Evolutionary conservation across 2,888 invertebrate species (phyloP).

Genomic region (Andrena hattorfiana): DNA sequence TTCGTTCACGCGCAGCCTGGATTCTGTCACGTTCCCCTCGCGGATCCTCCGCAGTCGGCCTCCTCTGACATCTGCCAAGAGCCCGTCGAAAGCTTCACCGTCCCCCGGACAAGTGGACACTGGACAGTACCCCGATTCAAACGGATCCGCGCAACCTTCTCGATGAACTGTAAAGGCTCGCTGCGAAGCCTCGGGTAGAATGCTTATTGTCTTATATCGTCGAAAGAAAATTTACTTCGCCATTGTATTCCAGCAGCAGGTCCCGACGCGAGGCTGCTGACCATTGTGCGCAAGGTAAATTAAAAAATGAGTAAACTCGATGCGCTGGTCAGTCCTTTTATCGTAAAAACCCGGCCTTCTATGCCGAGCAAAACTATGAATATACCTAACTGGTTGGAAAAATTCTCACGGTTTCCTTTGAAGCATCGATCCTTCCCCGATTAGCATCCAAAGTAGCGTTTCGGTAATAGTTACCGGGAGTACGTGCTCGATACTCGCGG

Average conservation of each 20-base stretch:
- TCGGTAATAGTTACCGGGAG: slow-evolving; percentile 24
- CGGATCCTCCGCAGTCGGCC: slow-evolving; percentile 2
- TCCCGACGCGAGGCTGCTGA: slow-evolving; percentile 9
- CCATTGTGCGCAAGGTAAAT: slow-evolving; percentile 44
- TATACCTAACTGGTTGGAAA: background rate
- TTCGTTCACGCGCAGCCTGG: slow-evolving; percentile 52
- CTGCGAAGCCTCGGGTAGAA: slow-evolving; percentile 38
- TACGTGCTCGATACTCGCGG: slow-evolving; percentile 20
- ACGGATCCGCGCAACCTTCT: slow-evolving; percentile 21
- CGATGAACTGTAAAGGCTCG: slow-evolving; percentile 19
- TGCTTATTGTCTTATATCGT: slow-evolving; percentile 63
- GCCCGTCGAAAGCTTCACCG: background rate
- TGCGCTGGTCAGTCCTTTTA: background rate
- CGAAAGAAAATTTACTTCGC: slow-evolving; percentile 55
- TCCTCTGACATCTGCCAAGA: background rate
- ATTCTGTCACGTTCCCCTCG: slow-evolving; percentile 47
- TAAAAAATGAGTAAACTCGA: slow-evolving; percentile 7
- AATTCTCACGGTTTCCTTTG: background rate
- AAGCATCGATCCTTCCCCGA: background rate
- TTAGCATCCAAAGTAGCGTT: slow-evolving; percentile 20
- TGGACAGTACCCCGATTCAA: background rate
- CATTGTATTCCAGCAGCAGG: slow-evolving; percentile 46
- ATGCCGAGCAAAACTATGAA: background rate
- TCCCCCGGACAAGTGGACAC: background rate
- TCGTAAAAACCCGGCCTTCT: background rate